Conservation (phyloP, 2,888 invertebrate species). For the Cephalotes varians region DNA sequence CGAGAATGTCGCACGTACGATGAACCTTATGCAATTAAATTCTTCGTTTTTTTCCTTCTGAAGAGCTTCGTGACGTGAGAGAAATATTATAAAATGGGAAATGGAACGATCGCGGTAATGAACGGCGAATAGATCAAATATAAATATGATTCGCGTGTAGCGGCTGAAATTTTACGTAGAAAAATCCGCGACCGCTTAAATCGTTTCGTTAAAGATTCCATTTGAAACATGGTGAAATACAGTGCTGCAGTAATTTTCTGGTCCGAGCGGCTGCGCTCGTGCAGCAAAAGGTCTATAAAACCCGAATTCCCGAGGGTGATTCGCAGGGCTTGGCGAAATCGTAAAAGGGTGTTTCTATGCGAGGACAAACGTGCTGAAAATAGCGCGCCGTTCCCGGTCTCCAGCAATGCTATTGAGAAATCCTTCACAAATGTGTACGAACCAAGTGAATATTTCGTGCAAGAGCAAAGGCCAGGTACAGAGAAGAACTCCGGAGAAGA, state of each 20-base stretch:
- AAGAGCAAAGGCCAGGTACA: conserved; percentile 57
- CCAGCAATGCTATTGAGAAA: conserved; percentile 35
- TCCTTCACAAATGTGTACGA: conserved; percentile 36
- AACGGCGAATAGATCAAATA: conserved; percentile 11
- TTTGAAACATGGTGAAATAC: conserved; percentile 66
- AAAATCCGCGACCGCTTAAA: conserved; percentile 60
- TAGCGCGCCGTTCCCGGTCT: conserved; percentile 52
- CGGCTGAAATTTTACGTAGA: background rate
- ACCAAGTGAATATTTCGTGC: conserved; percentile 60
- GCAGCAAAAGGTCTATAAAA: conserved; percentile 72
- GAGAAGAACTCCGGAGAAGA: conserved; percentile 40
- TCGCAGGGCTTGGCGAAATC: conserved; percentile 68
- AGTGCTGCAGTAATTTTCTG: conserved; percentile 70
- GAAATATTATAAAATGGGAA: conserved; percentile 14
- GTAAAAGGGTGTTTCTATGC: conserved; percentile 71
- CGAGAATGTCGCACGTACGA: conserved; percentile 25
- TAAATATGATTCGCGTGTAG: conserved; percentile 34
- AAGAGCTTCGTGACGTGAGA: background rate
- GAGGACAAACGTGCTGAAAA: conserved; percentile 73
- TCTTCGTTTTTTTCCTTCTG: background rate
- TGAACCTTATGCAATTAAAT: conserved; percentile 21
- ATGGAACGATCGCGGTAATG: conserved; percentile 9
- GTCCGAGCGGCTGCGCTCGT: conserved; percentile 64
- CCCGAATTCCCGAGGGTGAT: conserved; percentile 71
- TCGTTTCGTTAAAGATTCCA: conserved; percentile 70